phyloP scores from a whole-genome alignment of 1,140 invertebrate species.

The Dermatophagoides farinae region DNA sequence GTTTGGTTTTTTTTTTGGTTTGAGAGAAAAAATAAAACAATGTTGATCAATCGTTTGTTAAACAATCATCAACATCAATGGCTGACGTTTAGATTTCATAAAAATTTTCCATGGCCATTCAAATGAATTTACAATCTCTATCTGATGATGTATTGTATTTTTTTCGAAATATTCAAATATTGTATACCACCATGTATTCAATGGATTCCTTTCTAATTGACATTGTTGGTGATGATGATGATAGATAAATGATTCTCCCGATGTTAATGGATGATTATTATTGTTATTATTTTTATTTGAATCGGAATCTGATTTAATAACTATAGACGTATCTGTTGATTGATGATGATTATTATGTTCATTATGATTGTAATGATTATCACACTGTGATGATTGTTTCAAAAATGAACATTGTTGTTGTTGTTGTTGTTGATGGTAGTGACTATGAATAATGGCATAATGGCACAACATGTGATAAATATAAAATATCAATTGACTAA shows the following conservation, averaged over 20 bases:
- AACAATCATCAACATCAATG: background rate
- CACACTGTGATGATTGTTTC: background rate
- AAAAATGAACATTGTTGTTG: background rate
- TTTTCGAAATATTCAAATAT: background rate
- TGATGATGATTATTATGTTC: too few relatives aligned
- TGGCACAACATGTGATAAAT: conserved; percentile 41
- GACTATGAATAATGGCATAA: background rate
- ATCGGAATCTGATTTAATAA: too few relatives aligned
- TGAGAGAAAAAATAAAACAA: too few relatives aligned
- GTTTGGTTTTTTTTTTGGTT: too few relatives aligned
- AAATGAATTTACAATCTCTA: background rate
- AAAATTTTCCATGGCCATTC: background rate
- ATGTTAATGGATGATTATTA: too few relatives aligned
- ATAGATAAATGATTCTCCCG: too few relatives aligned
- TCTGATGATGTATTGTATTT: background rate
- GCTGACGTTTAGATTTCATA: background rate
- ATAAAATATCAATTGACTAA: conserved; percentile 71
- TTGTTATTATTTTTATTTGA: too few relatives aligned
- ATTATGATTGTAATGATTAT: too few relatives aligned
- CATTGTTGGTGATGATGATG: too few relatives aligned
- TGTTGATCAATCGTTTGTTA: too few relatives aligned
- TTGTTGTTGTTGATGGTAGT: background rate
- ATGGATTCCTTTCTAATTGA: too few relatives aligned
- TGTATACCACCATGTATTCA: background rate
- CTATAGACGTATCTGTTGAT: too few relatives aligned